Percentiles rank a stretch among this genome's conserved stretches.
Evolutionary conservation across 2,888 invertebrate genomes (phyloP).

Genomic region (Trichopoda pennipes): DNA sequence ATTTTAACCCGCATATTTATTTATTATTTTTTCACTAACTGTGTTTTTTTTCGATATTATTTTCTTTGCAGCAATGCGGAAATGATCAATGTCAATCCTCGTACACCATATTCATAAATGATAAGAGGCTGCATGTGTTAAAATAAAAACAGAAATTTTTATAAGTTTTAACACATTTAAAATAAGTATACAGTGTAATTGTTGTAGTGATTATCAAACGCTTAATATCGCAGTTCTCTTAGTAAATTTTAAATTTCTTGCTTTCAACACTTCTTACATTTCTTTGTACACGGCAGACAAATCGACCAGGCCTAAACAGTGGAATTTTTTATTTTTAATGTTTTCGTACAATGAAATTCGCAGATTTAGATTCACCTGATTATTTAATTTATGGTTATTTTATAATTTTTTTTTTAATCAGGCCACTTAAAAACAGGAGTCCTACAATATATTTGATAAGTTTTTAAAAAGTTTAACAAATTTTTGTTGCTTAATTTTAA

Average conservation of each 20-base stretch:
- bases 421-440: too few species aligned
- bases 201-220: neutral
- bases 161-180: conserved; percentile 14
- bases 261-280: conserved; percentile 9
- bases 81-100: conserved; percentile 94
- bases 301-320: neutral
- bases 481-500: conserved; percentile 14
- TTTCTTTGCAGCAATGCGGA: conserved; percentile 89
- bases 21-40: conserved; percentile 53
- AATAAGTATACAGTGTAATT: neutral
- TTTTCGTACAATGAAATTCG: too few species aligned
- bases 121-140: conserved; percentile 27
- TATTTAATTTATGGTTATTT: too few species aligned
- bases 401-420: too few species aligned
- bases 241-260: neutral
- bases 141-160: conserved; percentile 16
- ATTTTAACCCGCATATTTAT: too few species aligned
- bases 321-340: neutral
- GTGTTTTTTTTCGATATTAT: conserved; percentile 58
- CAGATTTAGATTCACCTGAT: too few species aligned
- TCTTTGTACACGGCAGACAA: conserved; percentile 10
- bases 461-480: neutral
- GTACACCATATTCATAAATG: conserved; percentile 89
- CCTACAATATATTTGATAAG: too few species aligned
- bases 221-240: neutral